A percentile compares a stretch with the other conserved stretches of the same genome.
These are phyloP conservation scores for Herminia tarsipennalis DNA, from an alignment of 2,888 invertebrate species.

Conservation along the genomic window DNA sequence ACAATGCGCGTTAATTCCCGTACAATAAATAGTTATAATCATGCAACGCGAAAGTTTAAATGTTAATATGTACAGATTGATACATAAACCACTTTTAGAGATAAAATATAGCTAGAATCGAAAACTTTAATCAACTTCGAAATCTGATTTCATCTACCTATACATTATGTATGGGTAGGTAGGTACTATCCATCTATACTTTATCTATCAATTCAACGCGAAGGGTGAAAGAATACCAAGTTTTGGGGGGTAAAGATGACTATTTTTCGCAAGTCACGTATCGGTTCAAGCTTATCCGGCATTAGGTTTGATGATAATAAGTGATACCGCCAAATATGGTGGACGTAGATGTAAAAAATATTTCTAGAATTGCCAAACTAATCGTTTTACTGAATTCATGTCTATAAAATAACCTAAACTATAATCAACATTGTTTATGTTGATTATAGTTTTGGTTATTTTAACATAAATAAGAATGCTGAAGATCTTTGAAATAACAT, in stretches of 20 bases:
- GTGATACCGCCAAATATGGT: slow-evolving; percentile 76
- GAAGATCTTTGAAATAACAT: no score
- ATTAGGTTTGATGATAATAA: slow-evolving; percentile 83
- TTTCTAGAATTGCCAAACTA: slow-evolving; percentile 46
- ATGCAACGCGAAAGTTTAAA: no score
- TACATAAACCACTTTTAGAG: no score
- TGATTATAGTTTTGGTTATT: no score
- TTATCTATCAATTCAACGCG: slow-evolving; percentile 32
- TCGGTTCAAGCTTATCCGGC: slow-evolving; percentile 76
- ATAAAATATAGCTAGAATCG: no score
- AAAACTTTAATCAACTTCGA: slow-evolving; percentile 22
- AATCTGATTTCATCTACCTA: slow-evolving; percentile 16
- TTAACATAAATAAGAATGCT: no score
- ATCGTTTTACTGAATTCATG: neutral
- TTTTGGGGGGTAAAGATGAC: slow-evolving; percentile 60
- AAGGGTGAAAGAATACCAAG: slow-evolving; percentile 62
- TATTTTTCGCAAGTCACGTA: slow-evolving; percentile 84
- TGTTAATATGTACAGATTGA: no score
- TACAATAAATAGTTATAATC: no score
- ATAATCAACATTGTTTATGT: neutral
- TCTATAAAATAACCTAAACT: neutral
- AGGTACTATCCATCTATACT: slow-evolving; percentile 13
- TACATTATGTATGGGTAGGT: slow-evolving; percentile 17
- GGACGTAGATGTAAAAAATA: slow-evolving; percentile 34
- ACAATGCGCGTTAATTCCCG: no score